Evolutionary conservation across 2,113 vertebrate genomes (phyloP), one percentile per base, ranked within the genome.

Genomic region (Bujurquina vittata): DNA sequence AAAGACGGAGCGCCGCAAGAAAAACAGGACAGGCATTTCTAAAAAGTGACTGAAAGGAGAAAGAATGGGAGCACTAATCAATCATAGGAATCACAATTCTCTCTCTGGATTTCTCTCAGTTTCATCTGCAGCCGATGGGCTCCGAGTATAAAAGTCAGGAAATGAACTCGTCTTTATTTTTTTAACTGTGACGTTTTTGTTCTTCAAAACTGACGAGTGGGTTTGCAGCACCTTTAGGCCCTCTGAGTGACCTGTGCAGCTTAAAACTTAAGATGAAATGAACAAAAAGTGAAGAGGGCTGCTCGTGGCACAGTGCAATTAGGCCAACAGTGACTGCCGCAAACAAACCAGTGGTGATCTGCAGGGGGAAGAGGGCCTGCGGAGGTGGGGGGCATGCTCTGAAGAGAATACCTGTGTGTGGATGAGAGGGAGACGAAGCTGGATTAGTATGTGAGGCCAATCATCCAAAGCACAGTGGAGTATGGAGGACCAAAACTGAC

Each of bases 81-180:
- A 89, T 84, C 56, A 26, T 14, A 33, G 77, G 59, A 69, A 83
- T 89, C 52, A 57, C 79, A 89, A 92, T 60, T 61, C 49, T 78
- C 40, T 81, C 75, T 80, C 10, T 46, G 29, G 43, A 43, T 62
- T 83, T 75, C 55, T 80, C 33, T 65, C 10, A 54, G 82, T 62
- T 78, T 85, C 61, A 56, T 86, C 22, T 73, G 3, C 23, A 26
- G 77, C 93, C 91, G 94, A 93, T 63, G 89, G 87, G 88, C 46
- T 59, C 20, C 35, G 73, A 74, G 63, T 4, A 59, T 20, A 35
- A 18, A 29, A 23, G 79, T 22, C 79, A 88, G 80, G 89, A 94
- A 94, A 93, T 84, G 12, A 89, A 77, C 79, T 86, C 77, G 29
- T 82, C 23, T 69, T 69, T 7, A 49, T 82, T 81, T 79, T 58